Conservation (phyloP, 2,888 invertebrate genomes). For the Elegia similella region DNA sequence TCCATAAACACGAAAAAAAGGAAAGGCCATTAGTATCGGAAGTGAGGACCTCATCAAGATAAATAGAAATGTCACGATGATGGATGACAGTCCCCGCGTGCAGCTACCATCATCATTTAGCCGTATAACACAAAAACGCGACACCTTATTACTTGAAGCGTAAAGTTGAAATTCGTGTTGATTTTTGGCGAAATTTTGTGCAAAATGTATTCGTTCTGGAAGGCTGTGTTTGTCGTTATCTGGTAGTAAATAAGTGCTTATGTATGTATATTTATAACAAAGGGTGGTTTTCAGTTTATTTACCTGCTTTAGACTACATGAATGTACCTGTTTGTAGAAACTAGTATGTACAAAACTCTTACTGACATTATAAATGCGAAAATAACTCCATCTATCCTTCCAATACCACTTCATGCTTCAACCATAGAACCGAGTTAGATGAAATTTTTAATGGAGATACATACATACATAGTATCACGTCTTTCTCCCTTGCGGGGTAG, state of each 20-base stretch:
- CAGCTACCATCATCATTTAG: constrained; percentile 42
- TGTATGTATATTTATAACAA: constrained; percentile 37
- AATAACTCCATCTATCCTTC: too few species aligned
- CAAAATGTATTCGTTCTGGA: constrained; percentile 42
- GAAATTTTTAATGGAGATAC: too few species aligned
- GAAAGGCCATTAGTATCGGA: constrained; percentile 68
- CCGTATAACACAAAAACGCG: constrained; percentile 28
- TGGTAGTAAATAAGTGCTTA: constrained; percentile 53
- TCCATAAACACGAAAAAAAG: constrained; percentile 42
- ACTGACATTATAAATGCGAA: not conserved
- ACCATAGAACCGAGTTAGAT: too few species aligned
- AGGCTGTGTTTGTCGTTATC: constrained; percentile 55
- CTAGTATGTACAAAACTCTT: not conserved
- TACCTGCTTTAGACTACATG: constrained; percentile 1
- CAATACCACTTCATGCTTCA: too few species aligned
- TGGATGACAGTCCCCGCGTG: constrained; percentile 63
- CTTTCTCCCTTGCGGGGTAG: too few species aligned
- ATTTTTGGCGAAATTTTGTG: constrained; percentile 27
- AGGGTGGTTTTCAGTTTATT: constrained; percentile 28
- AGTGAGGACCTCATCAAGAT: constrained; percentile 74
- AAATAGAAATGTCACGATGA: constrained; percentile 78
- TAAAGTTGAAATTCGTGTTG: constrained; percentile 41
- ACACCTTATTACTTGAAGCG: constrained; percentile 26
- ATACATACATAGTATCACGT: too few species aligned
- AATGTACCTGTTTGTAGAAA: not conserved